Percentiles rank a stretch among this genome's conserved stretches.
Evolutionary conservation across 92 coral and sea anemone species (phyloP).

Genomic region (Phenganax subtilis): DNA sequence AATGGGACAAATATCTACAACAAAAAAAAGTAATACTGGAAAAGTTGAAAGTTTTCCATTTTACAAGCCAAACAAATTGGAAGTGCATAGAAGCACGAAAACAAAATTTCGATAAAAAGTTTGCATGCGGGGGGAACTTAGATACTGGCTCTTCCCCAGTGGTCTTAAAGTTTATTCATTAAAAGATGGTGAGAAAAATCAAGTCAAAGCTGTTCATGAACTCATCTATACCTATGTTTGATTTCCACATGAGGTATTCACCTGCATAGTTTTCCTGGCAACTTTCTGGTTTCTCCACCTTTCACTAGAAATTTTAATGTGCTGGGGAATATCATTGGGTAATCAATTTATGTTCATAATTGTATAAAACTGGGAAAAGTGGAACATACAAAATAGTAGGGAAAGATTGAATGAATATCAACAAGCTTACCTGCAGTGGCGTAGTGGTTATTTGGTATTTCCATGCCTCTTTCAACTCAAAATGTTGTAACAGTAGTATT

Average conservation of each 20-base stretch:
- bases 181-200: too few species aligned
- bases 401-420: background rate
- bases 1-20: slow-evolving; percentile 39
- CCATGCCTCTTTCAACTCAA: background rate
- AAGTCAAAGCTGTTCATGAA: too few species aligned
- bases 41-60: slow-evolving; percentile 33
- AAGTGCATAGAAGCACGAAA: background rate
- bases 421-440: background rate
- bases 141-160: background rate
- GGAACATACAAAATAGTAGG: background rate
- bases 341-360: background rate
- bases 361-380: background rate
- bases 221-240: too few species aligned
- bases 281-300: too few species aligned
- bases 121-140: background rate
- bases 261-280: too few species aligned
- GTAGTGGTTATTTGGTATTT: background rate
- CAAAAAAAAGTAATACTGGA: slow-evolving; percentile 27
- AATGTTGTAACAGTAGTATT: too few species aligned
- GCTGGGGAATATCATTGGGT: background rate
- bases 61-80: slow-evolving; percentile 36
- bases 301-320: too few species aligned
- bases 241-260: too few species aligned
- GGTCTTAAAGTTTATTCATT: too few species aligned
- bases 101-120: background rate